Evolutionary conservation across 2,797 vertebrate genomes (phyloP).

Genomic region (Gymnodraco acuticeps): DNA sequence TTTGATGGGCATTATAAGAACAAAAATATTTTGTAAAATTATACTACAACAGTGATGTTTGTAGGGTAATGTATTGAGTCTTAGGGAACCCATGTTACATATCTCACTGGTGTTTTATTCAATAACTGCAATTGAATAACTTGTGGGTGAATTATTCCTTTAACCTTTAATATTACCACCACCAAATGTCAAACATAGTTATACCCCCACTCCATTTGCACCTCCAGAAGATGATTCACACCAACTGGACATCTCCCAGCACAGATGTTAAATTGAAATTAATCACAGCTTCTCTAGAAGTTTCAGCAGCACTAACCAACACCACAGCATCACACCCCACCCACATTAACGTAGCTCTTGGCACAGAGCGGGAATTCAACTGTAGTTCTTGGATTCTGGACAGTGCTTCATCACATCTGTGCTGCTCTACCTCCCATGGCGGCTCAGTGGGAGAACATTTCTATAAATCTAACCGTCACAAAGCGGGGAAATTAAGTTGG

Average conservation of each 20-base stretch:
- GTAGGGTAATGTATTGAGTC: no score
- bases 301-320: conserved; percentile 42
- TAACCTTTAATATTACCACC: background rate
- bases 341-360: conserved; percentile 62
- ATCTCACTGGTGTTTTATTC: background rate
- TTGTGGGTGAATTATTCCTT: background rate
- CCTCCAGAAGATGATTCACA: conserved; percentile 30
- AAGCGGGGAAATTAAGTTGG: conserved; percentile 68
- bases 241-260: conserved; percentile 47
- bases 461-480: conserved; percentile 82
- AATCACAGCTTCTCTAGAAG: conserved; percentile 54
- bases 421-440: conserved; percentile 70
- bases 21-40: background rate
- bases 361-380: conserved; percentile 55
- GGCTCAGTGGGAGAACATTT: conserved; percentile 67
- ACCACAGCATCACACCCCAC: conserved; percentile 36
- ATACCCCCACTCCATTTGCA: background rate
- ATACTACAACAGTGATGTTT: background rate
- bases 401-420: conserved; percentile 78
- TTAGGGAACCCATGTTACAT: background rate
- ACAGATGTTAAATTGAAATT: conserved; percentile 69
- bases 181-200: background rate
- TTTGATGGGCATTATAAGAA: background rate
- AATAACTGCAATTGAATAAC: background rate
- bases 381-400: conserved; percentile 73